Base-by-base conservation (phyloP, 2,888 invertebrate genomes). In the Allophyes oxyacanthae region DNA sequence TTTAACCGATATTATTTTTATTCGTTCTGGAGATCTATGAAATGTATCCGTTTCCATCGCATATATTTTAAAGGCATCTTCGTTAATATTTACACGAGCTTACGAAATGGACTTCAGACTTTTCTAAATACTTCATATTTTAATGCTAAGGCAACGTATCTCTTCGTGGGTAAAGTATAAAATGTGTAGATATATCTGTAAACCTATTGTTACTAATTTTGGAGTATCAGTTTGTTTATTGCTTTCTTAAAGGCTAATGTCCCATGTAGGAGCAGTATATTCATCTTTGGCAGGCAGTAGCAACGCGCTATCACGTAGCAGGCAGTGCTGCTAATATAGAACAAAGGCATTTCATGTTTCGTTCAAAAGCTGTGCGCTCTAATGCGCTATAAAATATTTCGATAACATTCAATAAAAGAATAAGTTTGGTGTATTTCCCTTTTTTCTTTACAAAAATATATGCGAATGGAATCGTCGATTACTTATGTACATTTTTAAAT, bases 1-100 rank as follows among this genome's bases (percentile, higher is more conserved):
- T 79, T 87, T 90, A 86, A 91, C 89, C 90, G 87, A 92, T 90
- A 88, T 79, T 81, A 81, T 82, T 67, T 81, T 84, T 83, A 79
- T 77, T 85, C 81, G 77, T 87, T 84, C 79, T 82, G 82, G 89
- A 90, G 88, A 90, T 90, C 90, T 87, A 87, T 86, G 69, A 78
- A 84, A 81, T 75, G 69, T 64, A 66, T 74, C 71, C 74, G 77
- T 86, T 91, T 89, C 91, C 86, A 90, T 92, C 91, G 92, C 92
- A 92, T 91, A 91, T 91, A 83, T 82, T 83, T 83, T 75, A 48
- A 74, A 75, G 70, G 79, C 67, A 73, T 59, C 62, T 66, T 71
- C 46, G 52, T 60, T 36, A 53, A 48, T 68, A 67, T 77, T 61
- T 67, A 75, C 75, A 76, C 44, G 55, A 50, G 60, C 44, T 57